Base-by-base conservation (phyloP, 2,888 invertebrate genomes). In the Doris montereyensis region DNA sequence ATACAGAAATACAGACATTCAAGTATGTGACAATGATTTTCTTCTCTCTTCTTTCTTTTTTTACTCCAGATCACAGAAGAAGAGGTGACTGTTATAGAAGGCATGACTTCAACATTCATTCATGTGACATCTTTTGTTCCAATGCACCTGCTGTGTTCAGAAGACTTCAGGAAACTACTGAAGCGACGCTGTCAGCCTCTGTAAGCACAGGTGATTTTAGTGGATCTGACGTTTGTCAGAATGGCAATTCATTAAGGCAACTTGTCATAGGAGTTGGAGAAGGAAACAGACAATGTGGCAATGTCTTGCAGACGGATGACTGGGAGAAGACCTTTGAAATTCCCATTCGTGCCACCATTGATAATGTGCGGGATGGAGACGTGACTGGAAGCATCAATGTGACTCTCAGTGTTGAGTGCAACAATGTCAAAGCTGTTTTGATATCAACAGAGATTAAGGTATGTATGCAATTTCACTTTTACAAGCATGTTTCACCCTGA, bases 261-360 rank as follows among this genome's bases (percentile, higher is more conserved):
- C 82, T 83, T 67, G 81, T 78, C n/a, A 24, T 79, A 28, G 70
- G 62, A 41, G 57, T 57, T 5, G 65, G 28, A 10, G 52, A 41
- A 10, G 52, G 52, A 5, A 41, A 10, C 5, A 5, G 28, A n/a
- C 28, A 3, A 17, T 77, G 77, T 62, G 62, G 62, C 8, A 28
- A 21, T 24, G 5, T 3, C 2, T 30, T 81, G n/a, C 65, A 72
- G 13, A 70, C 76, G 10, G 35, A 13, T n/a, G 71, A 62, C 30
- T 84, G 82, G 82, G 60, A 57, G 8, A 21, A 52, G n/a, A 57
- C 70, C 0, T 8, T 83, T 70, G 67, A 17, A 41, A 30, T 84
- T 24, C 80, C 82, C 1, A 67, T 87, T 5, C 78, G 78, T 52
- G 87, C 87, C 24, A 84, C 82, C 28, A 67, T 83, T 34, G 83